Conservation (phyloP, 2,113 vertebrate genomes). For the Chaetodon auriga region DNA sequence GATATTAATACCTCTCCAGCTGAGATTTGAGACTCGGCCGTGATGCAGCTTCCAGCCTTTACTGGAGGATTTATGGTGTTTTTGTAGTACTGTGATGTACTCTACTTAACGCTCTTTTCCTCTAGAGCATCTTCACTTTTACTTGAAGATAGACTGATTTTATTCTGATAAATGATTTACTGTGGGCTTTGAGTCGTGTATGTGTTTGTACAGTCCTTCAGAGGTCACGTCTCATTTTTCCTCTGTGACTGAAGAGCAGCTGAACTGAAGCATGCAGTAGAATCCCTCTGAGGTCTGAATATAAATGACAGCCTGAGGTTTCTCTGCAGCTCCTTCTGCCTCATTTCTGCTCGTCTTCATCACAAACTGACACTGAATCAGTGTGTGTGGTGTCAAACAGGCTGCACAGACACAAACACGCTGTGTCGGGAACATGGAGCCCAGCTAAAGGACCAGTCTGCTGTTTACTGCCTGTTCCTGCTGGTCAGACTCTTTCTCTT, state of each 20-base stretch:
- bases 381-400: constrained; percentile 15
- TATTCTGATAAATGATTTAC: too few relatives aligned
- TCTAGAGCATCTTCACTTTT: too few relatives aligned
- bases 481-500: background rate
- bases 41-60: too few relatives aligned
- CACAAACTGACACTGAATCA: constrained; percentile 13
- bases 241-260: background rate
- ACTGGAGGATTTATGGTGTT: too few relatives aligned
- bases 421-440: constrained; percentile 5
- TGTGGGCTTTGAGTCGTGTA: too few relatives aligned
- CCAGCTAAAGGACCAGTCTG: background rate
- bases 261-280: background rate
- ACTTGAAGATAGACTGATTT: too few relatives aligned
- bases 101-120: too few relatives aligned
- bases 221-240: background rate
- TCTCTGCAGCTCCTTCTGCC: constrained; percentile 14
- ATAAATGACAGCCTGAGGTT: background rate
- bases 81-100: too few relatives aligned
- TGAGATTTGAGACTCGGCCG: too few relatives aligned
- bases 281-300: background rate
- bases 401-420: constrained; percentile 7
- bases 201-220: too few relatives aligned
- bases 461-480: background rate
- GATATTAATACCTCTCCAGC: too few relatives aligned
- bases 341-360: constrained; percentile 2